Conservation (phyloP, 2,888 invertebrate species). For the Dolichopus griseipennis region DNA sequence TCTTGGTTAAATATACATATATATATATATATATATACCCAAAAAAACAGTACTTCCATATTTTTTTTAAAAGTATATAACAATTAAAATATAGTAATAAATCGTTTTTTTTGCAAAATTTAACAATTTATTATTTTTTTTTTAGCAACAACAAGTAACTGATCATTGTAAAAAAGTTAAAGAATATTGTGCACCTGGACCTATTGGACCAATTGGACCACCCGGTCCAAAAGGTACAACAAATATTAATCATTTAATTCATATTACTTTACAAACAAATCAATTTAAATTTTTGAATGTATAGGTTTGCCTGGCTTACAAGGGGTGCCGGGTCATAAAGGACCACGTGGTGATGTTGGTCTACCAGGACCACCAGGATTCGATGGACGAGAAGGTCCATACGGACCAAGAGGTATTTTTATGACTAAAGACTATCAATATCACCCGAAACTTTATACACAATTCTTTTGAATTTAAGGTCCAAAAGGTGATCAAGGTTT, state of each 20-base stretch:
- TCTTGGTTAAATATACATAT: too few species aligned
- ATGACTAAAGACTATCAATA: background rate
- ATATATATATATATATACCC: too few species aligned
- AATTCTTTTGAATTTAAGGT: slow-evolving; percentile 17
- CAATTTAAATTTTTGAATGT: background rate
- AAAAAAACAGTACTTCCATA: too few species aligned
- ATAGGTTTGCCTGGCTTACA: slow-evolving; percentile 36
- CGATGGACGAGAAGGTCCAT: slow-evolving; percentile 39
- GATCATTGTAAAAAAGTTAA: slow-evolving; percentile 76
- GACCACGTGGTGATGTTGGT: slow-evolving; percentile 60
- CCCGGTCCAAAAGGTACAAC: slow-evolving; percentile 25
- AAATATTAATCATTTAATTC: too few species aligned
- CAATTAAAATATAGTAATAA: too few species aligned
- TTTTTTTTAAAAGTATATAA: too few species aligned
- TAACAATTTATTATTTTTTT: background rate
- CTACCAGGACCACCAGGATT: slow-evolving; percentile 55
- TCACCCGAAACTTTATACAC: background rate
- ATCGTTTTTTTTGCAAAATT: too few species aligned
- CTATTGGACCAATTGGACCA: slow-evolving; percentile 59
- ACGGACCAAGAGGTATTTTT: slow-evolving; percentile 31
- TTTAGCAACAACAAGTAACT: slow-evolving; percentile 45
- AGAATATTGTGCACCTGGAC: slow-evolving; percentile 67
- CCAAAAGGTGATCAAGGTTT: slow-evolving; percentile 49
- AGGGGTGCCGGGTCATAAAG: slow-evolving; percentile 62
- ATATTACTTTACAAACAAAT: too few species aligned